Percentiles rank a stretch among this genome's conserved stretches.
These are phyloP conservation scores for Hormiphora californensis DNA, from an alignment of 37 sponge, comb jelly and placozoan species.

Conservation along the genomic window DNA sequence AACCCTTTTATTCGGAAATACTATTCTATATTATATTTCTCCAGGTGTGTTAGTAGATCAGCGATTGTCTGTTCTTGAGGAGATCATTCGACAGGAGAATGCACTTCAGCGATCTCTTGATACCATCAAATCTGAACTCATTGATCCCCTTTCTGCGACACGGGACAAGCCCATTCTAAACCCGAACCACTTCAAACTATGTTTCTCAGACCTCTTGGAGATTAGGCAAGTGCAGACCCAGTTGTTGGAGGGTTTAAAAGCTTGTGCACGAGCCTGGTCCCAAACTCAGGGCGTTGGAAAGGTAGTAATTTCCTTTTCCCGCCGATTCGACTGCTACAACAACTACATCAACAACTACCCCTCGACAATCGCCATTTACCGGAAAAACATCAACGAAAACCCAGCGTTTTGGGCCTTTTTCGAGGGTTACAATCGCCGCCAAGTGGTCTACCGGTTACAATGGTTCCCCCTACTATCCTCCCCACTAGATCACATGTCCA, in stretches of 20 bases:
- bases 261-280: background rate
- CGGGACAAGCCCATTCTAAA: constrained; percentile 5
- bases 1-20: too few relatives aligned
- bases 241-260: background rate
- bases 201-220: constrained; percentile 17
- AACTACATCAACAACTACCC: constrained; percentile 49
- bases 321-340: constrained; percentile 24
- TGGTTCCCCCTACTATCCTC: background rate
- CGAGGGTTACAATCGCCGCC: background rate
- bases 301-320: background rate
- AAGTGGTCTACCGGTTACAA: background rate
- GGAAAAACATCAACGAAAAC: constrained; percentile 35
- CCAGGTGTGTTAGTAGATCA: constrained; percentile 39
- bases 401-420: constrained; percentile 47
- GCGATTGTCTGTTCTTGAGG: constrained; percentile 17
- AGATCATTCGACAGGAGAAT: background rate
- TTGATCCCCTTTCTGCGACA: background rate
- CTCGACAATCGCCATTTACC: background rate
- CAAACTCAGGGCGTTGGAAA: background rate
- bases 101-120: background rate
- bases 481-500: background rate
- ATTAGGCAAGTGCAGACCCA: background rate
- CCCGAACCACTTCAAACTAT: background rate
- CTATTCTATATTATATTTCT: too few relatives aligned
- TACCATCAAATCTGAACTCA: background rate